Percentiles rank a stretch among this genome's conserved stretches.
phyloP scores from a whole-genome alignment of 2,113 vertebrate genomes.

The Ammospiza nelsoni region DNA sequence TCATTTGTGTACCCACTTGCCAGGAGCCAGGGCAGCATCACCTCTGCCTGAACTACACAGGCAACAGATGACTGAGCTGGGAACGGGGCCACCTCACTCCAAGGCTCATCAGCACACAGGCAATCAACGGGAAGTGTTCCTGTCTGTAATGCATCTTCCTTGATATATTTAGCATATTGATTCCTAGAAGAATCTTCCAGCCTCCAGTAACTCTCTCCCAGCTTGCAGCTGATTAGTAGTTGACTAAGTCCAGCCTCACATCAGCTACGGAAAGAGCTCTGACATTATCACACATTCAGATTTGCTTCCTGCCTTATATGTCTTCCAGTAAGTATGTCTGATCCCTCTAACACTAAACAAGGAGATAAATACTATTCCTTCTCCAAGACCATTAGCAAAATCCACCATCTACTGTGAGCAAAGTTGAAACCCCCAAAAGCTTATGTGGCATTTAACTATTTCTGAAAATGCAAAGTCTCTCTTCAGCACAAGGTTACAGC shows the following conservation, averaged over 20 bases:
- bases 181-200: conserved; percentile 38
- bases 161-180: neutral
- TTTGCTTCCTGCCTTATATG: conserved; percentile 10
- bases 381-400: neutral
- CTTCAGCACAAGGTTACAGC: neutral
- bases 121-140: neutral
- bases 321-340: neutral
- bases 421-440: neutral
- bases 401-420: neutral
- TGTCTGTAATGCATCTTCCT: neutral
- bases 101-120: neutral
- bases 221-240: neutral
- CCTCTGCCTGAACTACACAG: neutral
- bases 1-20: neutral
- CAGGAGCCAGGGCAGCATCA: neutral
- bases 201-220: neutral
- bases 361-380: neutral
- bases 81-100: neutral
- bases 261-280: neutral
- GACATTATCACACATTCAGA: neutral
- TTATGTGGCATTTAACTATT: neutral
- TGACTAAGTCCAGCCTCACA: neutral
- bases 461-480: neutral
- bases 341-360: neutral
- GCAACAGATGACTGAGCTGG: neutral